A percentile compares a stretch with the other conserved stretches of the same genome.
Evolutionary conservation across 2,888 invertebrate genomes (phyloP).

Genomic region (Byasa hedistus): DNA sequence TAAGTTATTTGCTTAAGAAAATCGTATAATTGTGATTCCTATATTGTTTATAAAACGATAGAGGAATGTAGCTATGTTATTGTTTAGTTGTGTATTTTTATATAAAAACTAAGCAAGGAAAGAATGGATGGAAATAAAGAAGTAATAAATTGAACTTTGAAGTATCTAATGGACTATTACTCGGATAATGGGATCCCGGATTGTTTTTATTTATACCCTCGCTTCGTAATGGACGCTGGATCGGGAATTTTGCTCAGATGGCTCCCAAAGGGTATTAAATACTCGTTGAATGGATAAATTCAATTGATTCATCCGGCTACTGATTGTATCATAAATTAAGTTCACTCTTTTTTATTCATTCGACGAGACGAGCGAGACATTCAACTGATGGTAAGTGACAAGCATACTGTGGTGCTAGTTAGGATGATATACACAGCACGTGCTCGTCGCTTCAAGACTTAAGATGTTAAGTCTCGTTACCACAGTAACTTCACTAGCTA

Average conservation of each 20-base stretch:
- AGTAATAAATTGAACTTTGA: background rate
- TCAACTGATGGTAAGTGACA: too few relatives aligned
- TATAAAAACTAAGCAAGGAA: background rate
- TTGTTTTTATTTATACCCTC: background rate
- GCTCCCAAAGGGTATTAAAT: background rate
- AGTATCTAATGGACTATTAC: background rate
- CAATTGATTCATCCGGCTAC: constrained; percentile 1
- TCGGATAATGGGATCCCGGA: background rate
- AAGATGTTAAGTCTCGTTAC: too few relatives aligned
- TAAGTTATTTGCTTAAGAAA: too few relatives aligned
- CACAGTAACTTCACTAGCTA: too few relatives aligned
- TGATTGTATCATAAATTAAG: background rate
- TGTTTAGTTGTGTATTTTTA: background rate
- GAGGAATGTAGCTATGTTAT: too few relatives aligned
- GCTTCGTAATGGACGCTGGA: background rate
- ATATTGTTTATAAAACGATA: too few relatives aligned
- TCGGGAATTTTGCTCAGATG: background rate
- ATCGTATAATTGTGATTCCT: too few relatives aligned
- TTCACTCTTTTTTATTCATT: background rate
- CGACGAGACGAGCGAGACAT: too few relatives aligned
- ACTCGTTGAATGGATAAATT: background rate
- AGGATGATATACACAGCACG: too few relatives aligned
- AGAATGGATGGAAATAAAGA: background rate
- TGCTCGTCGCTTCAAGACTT: too few relatives aligned
- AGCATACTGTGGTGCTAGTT: too few relatives aligned